These are phyloP conservation scores for Huso huso DNA, from an alignment of 2,797 vertebrate species.

Conservation along the genomic window DNA sequence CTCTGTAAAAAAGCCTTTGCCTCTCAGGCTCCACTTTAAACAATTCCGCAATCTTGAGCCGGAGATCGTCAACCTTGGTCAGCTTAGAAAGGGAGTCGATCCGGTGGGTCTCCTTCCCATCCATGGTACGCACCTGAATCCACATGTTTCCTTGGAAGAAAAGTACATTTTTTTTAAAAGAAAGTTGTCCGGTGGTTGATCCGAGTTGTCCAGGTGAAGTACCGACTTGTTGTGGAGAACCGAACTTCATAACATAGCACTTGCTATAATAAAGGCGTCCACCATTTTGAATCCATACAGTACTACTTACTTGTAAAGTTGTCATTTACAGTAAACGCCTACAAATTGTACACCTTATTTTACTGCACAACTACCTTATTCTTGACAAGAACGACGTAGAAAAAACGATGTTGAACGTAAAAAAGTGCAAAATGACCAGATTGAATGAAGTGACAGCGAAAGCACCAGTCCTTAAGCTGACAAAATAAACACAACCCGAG, in stretches of 20 bases:
- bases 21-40: constrained; percentile 77
- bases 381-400: no score
- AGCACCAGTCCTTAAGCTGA: no score
- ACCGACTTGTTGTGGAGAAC: no score
- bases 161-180: neutral
- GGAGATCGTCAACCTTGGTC: constrained; percentile 88
- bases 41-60: constrained; percentile 72
- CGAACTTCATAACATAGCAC: neutral
- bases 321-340: no score
- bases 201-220: neutral
- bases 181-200: neutral
- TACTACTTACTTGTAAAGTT: no score
- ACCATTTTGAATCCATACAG: neutral
- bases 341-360: no score
- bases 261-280: neutral
- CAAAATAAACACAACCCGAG: no score
- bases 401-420: no score
- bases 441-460: no score
- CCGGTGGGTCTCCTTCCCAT: constrained; percentile 81
- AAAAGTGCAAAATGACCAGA: no score
- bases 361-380: no score
- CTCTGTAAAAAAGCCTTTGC: constrained; percentile 88
- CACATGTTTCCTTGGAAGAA: constrained; percentile 67
- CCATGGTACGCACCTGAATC: constrained; percentile 98
- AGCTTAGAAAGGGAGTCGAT: constrained; percentile 89